Evolutionary conservation across 2,797 vertebrate genomes (phyloP), one percentile per base, ranked within the genome.

Genomic region (Centropyge bicolor): DNA sequence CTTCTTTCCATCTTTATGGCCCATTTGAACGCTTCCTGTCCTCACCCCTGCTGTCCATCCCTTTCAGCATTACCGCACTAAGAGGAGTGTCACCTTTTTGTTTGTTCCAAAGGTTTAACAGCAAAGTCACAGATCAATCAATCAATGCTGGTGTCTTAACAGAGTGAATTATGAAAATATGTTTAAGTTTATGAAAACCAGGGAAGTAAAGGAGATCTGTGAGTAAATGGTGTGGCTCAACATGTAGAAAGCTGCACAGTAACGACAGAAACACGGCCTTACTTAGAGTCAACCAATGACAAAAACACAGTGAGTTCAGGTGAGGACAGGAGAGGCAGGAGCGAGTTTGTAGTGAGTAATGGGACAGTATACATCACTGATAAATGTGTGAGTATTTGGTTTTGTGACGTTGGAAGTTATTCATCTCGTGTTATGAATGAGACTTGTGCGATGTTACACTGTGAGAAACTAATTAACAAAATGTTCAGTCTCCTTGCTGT

Each of bases 21-120:
- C 59, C 19, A 49, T 56, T 69, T 40, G 8, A 60, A 41, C 14
- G 1, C 62, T 75, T 78, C 52, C 54, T 51, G 55, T 48, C 22
- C 13, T 49, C 68, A 43, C 14, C 31, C 19, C 16, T 35, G 20
- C 40, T 11, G 2, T 52, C 31, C 19, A n/a, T 1, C 14, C 4
- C 59, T 59, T 24, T n/a, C 54, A 24, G 16, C 48, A 66, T 14
- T 48, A 22, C 9, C 59, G 13, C 14, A 57, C 27, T 20, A 1
- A 57, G 31, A 63, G 12, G 1, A 14, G 19, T 7, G 8, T 14
- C 12, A 24, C 46, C 27, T 63, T 57, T 64, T 36, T 35, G 49
- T 52, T 43, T 54, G 46, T 61, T 45, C 20, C 36, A n/a, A 19
- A 35, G 11, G 4, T 63, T 38, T 55, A 17, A 38, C 24, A 22